These are phyloP conservation scores for Tribolium castaneum DNA, from an alignment of 1,140 invertebrate species.

Conservation along the genomic window DNA sequence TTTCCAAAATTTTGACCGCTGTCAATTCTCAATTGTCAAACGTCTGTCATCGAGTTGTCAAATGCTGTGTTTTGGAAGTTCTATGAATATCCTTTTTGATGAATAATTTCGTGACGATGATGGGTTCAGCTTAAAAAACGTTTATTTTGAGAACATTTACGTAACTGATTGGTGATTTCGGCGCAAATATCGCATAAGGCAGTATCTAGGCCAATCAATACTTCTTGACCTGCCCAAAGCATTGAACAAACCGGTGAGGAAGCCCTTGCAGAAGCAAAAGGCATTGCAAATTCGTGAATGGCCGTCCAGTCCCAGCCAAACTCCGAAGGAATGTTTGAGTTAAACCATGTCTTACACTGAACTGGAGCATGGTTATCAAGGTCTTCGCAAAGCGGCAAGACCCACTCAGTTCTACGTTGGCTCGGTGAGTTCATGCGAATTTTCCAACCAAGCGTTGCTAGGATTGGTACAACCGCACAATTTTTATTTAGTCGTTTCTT, in stretches of 20 bases:
- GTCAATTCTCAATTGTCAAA: conserved; percentile 4
- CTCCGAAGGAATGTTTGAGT: neutral
- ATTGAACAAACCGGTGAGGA: conserved; percentile 8
- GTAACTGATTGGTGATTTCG: neutral
- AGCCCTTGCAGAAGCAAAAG: neutral
- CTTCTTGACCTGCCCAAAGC: conserved; percentile 51
- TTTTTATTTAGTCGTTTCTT: conserved; percentile 36
- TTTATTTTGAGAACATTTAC: conserved; percentile 9
- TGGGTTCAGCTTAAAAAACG: neutral
- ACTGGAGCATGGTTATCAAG: conserved; percentile 90
- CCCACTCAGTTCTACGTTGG: conserved; percentile 71
- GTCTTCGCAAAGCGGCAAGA: conserved; percentile 72
- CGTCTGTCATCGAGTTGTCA: neutral
- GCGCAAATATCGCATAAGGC: neutral
- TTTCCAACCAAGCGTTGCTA: conserved; percentile 2
- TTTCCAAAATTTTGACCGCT: neutral
- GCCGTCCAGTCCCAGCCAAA: neutral
- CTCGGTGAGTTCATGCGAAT: conserved; percentile 57
- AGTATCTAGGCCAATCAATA: conserved; percentile 47
- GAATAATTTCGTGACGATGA: conserved; percentile 8
- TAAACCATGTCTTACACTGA: conserved; percentile 87
- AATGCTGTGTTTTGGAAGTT: neutral
- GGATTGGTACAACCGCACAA: conserved; percentile 12
- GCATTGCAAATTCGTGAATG: neutral
- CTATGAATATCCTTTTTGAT: neutral